Conservation (phyloP, 1,140 invertebrate genomes). For the Drosophila rufa region DNA sequence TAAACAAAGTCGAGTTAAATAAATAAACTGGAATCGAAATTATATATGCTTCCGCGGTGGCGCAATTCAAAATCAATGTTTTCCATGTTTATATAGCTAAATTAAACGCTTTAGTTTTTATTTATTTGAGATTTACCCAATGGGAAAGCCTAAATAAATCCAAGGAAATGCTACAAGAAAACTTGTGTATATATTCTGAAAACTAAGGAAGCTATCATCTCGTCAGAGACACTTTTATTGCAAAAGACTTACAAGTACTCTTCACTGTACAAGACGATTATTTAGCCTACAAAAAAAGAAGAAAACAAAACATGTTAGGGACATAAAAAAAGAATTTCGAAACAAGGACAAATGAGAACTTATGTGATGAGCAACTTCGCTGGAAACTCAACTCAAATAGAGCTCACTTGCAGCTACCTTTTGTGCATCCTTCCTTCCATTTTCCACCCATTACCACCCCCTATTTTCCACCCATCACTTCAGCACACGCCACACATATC, state of each 20-base stretch:
- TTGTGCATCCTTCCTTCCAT: conserved; percentile 5
- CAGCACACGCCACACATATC: conserved; percentile 4
- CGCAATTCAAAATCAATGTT: background rate
- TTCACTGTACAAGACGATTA: background rate
- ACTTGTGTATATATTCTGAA: too few relatives aligned
- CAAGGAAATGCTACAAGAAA: too few relatives aligned
- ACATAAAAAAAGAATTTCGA: conserved; percentile 1
- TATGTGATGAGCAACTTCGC: conserved; percentile 9
- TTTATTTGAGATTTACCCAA: background rate
- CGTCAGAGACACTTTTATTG: background rate
- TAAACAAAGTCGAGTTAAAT: background rate
- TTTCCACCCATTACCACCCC: conserved; percentile 11
- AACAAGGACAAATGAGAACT: conserved; percentile 23
- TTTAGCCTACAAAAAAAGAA: background rate
- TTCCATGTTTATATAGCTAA: too few relatives aligned
- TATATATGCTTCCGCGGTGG: background rate
- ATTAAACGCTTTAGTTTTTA: too few relatives aligned
- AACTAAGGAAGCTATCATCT: background rate
- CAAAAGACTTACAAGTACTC: background rate
- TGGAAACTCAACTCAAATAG: conserved; percentile 1
- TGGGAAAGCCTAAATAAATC: too few relatives aligned
- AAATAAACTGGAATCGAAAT: background rate
- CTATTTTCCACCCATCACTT: conserved; percentile 1
- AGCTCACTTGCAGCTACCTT: conserved; percentile 15
- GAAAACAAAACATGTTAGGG: background rate